A percentile compares a stretch with the other conserved stretches of the same genome.
Conservation (phyloP, 2,888 invertebrate species). For the Mechanitis mazaeus region DNA sequence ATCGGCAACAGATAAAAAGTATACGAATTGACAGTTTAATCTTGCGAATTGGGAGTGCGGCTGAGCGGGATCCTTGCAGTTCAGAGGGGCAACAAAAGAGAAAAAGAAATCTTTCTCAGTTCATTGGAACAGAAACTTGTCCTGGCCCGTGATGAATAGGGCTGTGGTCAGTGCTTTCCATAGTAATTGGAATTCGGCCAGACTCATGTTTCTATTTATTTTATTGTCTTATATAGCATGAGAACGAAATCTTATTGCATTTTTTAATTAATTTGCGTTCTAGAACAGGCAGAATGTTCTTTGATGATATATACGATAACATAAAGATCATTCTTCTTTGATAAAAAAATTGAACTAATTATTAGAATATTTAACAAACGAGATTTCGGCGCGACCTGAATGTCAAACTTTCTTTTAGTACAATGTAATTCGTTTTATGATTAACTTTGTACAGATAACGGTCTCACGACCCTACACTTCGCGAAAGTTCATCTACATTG, state of each 20-base stretch:
- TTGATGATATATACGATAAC: background rate
- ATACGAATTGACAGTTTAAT: slow-evolving; percentile 69
- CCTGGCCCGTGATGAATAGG: slow-evolving; percentile 32
- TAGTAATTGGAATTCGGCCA: slow-evolving; percentile 33
- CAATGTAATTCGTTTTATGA: slow-evolving; percentile 20
- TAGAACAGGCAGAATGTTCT: background rate
- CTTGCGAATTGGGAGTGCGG: slow-evolving; percentile 50
- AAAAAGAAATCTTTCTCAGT: slow-evolving; percentile 34
- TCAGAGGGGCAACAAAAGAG: slow-evolving; percentile 27
- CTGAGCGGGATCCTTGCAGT: slow-evolving; percentile 30
- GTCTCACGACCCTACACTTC: slow-evolving; percentile 15
- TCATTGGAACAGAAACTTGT: slow-evolving; percentile 33
- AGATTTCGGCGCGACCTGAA: slow-evolving; percentile 8
- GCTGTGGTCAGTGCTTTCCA: slow-evolving; percentile 27
- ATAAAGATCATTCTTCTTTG: background rate
- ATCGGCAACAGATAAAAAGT: slow-evolving; percentile 47
- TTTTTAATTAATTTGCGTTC: slow-evolving; percentile 4
- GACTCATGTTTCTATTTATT: slow-evolving; percentile 25
- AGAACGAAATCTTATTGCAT: background rate
- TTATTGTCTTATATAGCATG: slow-evolving; percentile 20
- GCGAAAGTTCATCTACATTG: slow-evolving; percentile 24
- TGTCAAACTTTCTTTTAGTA: slow-evolving; percentile 13
- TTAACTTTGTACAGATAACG: slow-evolving; percentile 19
- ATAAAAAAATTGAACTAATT: background rate
- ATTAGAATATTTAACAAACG: background rate